Evolutionary conservation across 2,113 vertebrate genomes (phyloP), one percentile per base, ranked within the genome.

Genomic region (Chionis minor): DNA sequence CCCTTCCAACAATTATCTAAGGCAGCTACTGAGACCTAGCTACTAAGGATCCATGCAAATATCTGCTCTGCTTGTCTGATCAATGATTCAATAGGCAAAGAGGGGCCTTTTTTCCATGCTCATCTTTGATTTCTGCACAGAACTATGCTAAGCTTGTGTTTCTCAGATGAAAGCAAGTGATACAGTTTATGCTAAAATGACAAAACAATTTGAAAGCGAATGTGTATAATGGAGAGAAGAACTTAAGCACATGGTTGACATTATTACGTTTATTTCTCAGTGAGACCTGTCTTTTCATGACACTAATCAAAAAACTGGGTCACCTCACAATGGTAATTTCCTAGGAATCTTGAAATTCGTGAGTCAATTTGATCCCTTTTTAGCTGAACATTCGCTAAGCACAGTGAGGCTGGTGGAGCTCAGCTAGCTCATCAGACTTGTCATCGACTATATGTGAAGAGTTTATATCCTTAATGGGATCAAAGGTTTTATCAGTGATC

Each of bases 391-490:
- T 79, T 97, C 79, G 32, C 95, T 92, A 94, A 93, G 96, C 93
- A 94, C 90, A 94, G 96, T 6, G 69, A 96, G 80, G 81, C 95
- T 96, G 94, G 94, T 87, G 85, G 97, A 95, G 91, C 95, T 96
- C 95, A 75, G 58, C 83, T 96, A 95, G 93, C 97, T 96, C 96
- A 88, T 90, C 97, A 92, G 92, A 92, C 95, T 96, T 98, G 98
- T 98, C 98, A 98, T 96, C 88, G 88, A 95, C 93, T 96, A 78
- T 92, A 97, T 96, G 96, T 96, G 97, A 98, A 96, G 97, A 98
- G 97, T 98, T 98, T 98, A 98, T 95, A 98, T 95, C 96, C 94
- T 98, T 98, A 98, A 98, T 97, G 97, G 98, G 98, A 98, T 98
- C 97, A 98, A 98, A 98, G 98, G 97, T 98, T 98, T 98, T 97